Base-by-base conservation (phyloP, 2,888 invertebrate genomes). In the Catocala sponsa region DNA sequence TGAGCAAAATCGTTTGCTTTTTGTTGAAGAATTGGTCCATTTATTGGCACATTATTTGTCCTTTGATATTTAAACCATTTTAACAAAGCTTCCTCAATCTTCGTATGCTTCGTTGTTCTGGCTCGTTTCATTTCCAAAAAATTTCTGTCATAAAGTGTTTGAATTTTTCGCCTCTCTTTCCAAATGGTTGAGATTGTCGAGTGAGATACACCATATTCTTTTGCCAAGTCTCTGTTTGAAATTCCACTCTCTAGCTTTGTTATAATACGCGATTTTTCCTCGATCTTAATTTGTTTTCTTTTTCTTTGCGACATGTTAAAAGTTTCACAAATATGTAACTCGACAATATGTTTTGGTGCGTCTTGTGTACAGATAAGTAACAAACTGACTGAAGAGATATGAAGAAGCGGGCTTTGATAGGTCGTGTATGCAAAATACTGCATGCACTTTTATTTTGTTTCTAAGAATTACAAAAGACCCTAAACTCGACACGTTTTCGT, bases 21-120 rank as follows among this genome's bases (percentile, higher is more conserved):
- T 62, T 60, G 64, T 72, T 71, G 68, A 58, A 74, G 69, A 62
- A 74, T 65, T 55, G 68, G 70, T 63, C 68, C 67, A 70, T 57
- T 71, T 59, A 74, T 58, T 59, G 65, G 61, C 54, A 65, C 60
- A 65, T 59, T 61, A 61, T 62, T 63, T 61, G 44, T 50, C 48
- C 59, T 63, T 63, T 68, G 63, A 65, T 59, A 62, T 67, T 70
- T 59, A 59, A 57, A 62, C 65, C 66, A 70, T 56, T 55, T 58
- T 66, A 66, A 61, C 60, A 67, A 67, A 57, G 68, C 58, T 59
- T 72, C 63, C 49, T 66, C 66, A 58, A 68, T 58, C 53, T 66
- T 55, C 38, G 43, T 42, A 59, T 54, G 59, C 57, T 55, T 59
- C 42, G 63, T 63, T 63, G 58, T 61, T 56, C 63, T 66, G 41